Evolutionary conservation across 2,888 invertebrate species (phyloP), one percentile per base, ranked within the genome.

Genomic region (Thera obeliscata): DNA sequence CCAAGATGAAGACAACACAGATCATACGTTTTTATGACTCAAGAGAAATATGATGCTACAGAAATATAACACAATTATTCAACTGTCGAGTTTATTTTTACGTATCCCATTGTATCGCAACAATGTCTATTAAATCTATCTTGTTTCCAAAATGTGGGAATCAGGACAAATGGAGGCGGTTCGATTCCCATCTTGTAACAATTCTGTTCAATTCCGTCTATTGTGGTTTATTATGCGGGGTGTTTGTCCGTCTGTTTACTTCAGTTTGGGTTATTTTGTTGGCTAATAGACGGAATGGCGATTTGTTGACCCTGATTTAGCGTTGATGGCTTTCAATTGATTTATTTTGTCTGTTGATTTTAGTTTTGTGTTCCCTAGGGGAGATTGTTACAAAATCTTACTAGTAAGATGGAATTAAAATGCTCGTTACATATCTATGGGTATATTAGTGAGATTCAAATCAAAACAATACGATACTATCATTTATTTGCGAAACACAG

Each of bases 221-320:
- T 82, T 81, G 74, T 77, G 72, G 76, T 78, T 81, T 79, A 79
- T 80, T 74, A 91, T 92, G 91, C 91, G 91, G 91, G 91, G 86
- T 87, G 85, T 89, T 88, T 91, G 89, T 90, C 74, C 74, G 78
- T 66, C 77, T 54, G 64, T 83, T 86, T 85, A 82, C 82, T 80
- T 79, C 74, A 81, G 80, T 82, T 78, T 74, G 71, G 77, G 70
- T 72, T 74, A 83, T 83, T 83, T 81, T 80, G 78, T 80, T 71
- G 72, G 78, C 57, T 75, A 71, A 67, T 76, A 74, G 72, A 73
- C 73, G 72, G 73, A 67, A 48, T 71, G 71, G 64, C 72, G 65
- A 63, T 61, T 72, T 73, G 70, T 74, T 76, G 75, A 74, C 69
- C 64, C 43, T 74, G 62, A 67, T 73, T 72, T 69, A 69, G 60